Evolutionary conservation across 2,888 invertebrate genomes (phyloP).

Genomic region (Opisthograptis luteolata): DNA sequence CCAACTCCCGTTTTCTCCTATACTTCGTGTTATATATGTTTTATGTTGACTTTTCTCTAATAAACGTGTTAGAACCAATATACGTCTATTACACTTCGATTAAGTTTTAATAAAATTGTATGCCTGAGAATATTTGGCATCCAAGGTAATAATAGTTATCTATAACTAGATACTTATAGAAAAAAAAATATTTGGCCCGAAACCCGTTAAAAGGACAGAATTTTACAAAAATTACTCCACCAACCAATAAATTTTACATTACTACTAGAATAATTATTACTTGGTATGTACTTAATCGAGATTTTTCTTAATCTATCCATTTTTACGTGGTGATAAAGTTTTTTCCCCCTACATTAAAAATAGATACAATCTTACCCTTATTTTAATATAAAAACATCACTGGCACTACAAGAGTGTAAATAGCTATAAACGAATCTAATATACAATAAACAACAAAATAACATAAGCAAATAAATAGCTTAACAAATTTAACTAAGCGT

Average conservation of each 20-base stretch:
- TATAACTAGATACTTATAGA: background rate
- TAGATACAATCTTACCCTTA: background rate
- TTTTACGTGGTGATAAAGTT: background rate
- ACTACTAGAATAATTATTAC: background rate
- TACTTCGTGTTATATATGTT: too few species aligned
- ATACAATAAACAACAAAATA: too few species aligned
- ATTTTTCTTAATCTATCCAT: background rate
- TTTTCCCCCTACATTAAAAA: background rate
- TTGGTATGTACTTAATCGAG: background rate
- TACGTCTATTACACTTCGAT: too few species aligned
- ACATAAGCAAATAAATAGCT: too few species aligned
- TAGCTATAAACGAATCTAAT: too few species aligned
- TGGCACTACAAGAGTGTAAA: background rate
- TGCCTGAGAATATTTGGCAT: conserved; percentile 11
- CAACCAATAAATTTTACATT: background rate
- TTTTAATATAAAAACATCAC: background rate
- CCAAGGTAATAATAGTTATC: background rate
- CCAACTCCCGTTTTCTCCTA: too few species aligned
- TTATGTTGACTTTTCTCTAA: too few species aligned
- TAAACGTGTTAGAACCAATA: too few species aligned
- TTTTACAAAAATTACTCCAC: background rate
- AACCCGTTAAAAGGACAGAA: background rate
- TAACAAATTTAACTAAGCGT: too few species aligned
- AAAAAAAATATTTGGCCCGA: conserved; percentile 8
- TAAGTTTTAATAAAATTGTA: background rate